Percentiles rank a stretch among this genome's conserved stretches.
phyloP scores from a whole-genome alignment of 2,888 invertebrate species.

The Panorpa germanica region DNA sequence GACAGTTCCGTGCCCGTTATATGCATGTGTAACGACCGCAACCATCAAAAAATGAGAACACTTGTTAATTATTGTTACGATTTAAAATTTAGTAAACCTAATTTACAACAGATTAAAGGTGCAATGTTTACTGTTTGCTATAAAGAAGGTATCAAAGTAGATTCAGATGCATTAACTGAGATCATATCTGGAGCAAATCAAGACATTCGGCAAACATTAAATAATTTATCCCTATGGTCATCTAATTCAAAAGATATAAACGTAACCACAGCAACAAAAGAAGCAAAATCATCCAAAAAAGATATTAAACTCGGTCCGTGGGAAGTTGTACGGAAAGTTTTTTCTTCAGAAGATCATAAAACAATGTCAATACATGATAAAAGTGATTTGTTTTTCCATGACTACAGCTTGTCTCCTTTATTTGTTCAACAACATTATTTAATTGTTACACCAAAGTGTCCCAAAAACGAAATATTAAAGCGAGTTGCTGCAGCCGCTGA shows the following conservation, averaged over 20 bases:
- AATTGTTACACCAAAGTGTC: conserved; percentile 53
- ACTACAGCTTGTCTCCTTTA: conserved; percentile 88
- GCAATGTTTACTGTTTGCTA: conserved; percentile 82
- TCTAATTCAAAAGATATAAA: conserved; percentile 31
- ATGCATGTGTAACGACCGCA: conserved; percentile 96
- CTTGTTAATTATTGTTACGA: conserved; percentile 90
- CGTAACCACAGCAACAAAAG: conserved; percentile 29
- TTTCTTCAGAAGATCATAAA: conserved; percentile 60
- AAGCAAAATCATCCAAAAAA: conserved; percentile 47
- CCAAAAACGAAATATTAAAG: conserved; percentile 41
- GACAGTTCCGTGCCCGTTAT: conserved; percentile 71
- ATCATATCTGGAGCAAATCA: conserved; percentile 76
- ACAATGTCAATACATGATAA: conserved; percentile 64
- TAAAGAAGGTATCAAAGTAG: conserved; percentile 73
- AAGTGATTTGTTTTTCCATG: conserved; percentile 85
- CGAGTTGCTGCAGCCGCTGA: conserved; percentile 68
- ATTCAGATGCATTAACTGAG: conserved; percentile 56
- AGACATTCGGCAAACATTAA: conserved; percentile 86
- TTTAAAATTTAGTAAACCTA: conserved; percentile 67
- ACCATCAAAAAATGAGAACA: conserved; percentile 81
- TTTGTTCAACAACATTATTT: conserved; percentile 98
- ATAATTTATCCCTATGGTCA: conserved; percentile 70
- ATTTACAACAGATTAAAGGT: conserved; percentile 76
- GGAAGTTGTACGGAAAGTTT: conserved; percentile 82
- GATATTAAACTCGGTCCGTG: conserved; percentile 83